Evolutionary conservation across 2,113 vertebrate species (phyloP).

Genomic region (Psilopogon haemacephalus): DNA sequence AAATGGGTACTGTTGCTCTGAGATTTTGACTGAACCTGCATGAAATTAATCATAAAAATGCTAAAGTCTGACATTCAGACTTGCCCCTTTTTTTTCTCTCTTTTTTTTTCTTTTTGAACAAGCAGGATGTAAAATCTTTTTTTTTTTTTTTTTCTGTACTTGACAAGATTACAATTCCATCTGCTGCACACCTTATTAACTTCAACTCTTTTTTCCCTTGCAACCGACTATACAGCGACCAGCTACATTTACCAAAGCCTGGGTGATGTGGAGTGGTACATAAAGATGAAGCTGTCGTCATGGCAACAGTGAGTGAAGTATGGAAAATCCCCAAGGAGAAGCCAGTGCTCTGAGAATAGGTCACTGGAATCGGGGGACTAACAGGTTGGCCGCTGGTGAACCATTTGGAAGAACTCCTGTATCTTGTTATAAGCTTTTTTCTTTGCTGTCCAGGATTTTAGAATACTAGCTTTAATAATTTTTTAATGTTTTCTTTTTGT

Average conservation of each 20-base stretch:
- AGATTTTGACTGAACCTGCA: conserved; percentile 68
- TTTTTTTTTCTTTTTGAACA: conserved; percentile 23
- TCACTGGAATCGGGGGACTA: conserved; percentile 99
- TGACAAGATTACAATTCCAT: conserved; percentile 74
- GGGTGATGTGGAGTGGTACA: conserved; percentile 99
- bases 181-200: conserved; percentile 90
- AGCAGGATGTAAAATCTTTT: conserved; percentile 73
- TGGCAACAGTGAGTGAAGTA: conserved; percentile 99
- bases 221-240: conserved; percentile 99
- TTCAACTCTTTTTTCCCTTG: conserved; percentile 93
- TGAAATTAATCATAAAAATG: conserved; percentile 57
- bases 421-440: conserved; percentile 97
- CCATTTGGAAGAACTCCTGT: conserved; percentile 97
- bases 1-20: conserved; percentile 50
- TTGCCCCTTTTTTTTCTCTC: not conserved
- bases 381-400: conserved; percentile 99
- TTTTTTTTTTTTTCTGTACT: conserved; percentile 74
- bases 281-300: conserved; percentile 99
- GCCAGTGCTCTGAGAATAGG: conserved; percentile 99
- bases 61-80: conserved; percentile 67
- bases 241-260: conserved; percentile 99
- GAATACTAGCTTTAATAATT: conserved; percentile 53
- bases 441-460: conserved; percentile 93
- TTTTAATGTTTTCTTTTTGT: not conserved
- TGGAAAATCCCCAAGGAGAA: conserved; percentile 98